These are phyloP conservation scores for Hecatera dysodea DNA, from an alignment of 2,888 invertebrate species.

Conservation along the genomic window DNA sequence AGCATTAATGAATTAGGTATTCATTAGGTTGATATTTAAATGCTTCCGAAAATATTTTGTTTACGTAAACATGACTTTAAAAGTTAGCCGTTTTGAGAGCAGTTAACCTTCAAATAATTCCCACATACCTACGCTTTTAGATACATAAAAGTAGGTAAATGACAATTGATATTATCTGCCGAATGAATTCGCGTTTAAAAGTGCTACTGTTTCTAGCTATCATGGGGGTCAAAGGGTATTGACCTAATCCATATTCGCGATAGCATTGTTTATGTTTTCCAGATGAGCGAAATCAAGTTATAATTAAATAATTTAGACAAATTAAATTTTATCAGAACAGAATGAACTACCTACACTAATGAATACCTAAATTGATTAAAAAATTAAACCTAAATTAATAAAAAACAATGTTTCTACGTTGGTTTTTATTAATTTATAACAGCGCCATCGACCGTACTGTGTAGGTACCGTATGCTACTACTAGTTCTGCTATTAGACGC, in stretches of 20 bases:
- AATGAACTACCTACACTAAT: too few relatives aligned
- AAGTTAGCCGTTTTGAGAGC: background rate
- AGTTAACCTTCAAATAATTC: slow-evolving; percentile 8
- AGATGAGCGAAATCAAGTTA: background rate
- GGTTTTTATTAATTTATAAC: background rate
- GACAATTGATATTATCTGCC: slow-evolving; percentile 2
- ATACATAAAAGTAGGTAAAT: slow-evolving; percentile 4
- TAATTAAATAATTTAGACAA: slow-evolving; percentile 4
- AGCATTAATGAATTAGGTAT: slow-evolving; percentile 9
- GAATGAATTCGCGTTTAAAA: slow-evolving; percentile 7
- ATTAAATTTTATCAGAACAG: slow-evolving; percentile 11
- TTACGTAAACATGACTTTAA: background rate
- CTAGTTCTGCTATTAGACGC: background rate
- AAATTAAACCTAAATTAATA: background rate
- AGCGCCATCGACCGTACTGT: background rate
- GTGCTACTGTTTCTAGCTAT: background rate
- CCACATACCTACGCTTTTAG: background rate
- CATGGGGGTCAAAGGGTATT: slow-evolving; percentile 35
- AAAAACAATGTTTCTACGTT: too few relatives aligned
- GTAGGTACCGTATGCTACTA: accelerated
- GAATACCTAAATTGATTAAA: background rate
- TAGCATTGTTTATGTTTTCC: slow-evolving; percentile 27
- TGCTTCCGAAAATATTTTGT: background rate
- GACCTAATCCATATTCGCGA: slow-evolving; percentile 33
- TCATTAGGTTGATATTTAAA: background rate